phyloP scores from a whole-genome alignment of 2,888 invertebrate genomes.

The Vesta saturnalis region DNA sequence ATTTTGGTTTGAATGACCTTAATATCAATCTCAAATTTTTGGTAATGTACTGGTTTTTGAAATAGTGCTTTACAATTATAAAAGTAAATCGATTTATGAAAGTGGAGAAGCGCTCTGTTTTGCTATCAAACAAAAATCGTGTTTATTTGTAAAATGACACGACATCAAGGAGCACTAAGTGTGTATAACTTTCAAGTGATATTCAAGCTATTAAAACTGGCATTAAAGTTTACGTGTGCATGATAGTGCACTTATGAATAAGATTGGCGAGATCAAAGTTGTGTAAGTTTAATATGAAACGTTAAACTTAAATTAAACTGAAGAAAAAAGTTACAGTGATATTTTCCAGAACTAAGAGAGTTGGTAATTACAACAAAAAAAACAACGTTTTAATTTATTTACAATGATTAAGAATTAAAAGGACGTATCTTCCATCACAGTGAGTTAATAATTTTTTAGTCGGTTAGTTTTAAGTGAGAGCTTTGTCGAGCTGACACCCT shows the following conservation, averaged over 20 bases:
- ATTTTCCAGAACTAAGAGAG: no score
- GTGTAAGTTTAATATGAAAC: slow-evolving; percentile 31
- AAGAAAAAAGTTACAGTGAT: no score
- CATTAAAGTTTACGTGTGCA: slow-evolving; percentile 34
- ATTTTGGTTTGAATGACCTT: slow-evolving; percentile 21
- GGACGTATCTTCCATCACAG: background rate
- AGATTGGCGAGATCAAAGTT: slow-evolving; percentile 31
- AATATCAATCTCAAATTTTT: slow-evolving; percentile 6
- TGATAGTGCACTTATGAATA: slow-evolving; percentile 35
- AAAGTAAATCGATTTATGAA: no score
- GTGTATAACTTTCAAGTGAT: background rate
- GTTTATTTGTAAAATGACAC: no score
- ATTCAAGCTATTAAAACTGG: slow-evolving; percentile 28
- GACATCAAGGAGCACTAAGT: no score
- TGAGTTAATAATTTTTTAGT: slow-evolving; percentile 36
- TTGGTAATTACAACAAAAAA: background rate
- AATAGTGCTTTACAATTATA: no score
- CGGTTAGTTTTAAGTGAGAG: slow-evolving; percentile 37
- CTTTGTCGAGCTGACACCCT: slow-evolving; percentile 41
- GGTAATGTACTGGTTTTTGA: background rate
- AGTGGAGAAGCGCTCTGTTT: no score
- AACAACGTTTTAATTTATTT: background rate
- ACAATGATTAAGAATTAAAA: background rate
- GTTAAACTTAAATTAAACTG: slow-evolving; percentile 26
- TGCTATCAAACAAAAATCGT: no score